Conservation (phyloP, 2,113 vertebrate species). For the Oryzias curvinotus region DNA sequence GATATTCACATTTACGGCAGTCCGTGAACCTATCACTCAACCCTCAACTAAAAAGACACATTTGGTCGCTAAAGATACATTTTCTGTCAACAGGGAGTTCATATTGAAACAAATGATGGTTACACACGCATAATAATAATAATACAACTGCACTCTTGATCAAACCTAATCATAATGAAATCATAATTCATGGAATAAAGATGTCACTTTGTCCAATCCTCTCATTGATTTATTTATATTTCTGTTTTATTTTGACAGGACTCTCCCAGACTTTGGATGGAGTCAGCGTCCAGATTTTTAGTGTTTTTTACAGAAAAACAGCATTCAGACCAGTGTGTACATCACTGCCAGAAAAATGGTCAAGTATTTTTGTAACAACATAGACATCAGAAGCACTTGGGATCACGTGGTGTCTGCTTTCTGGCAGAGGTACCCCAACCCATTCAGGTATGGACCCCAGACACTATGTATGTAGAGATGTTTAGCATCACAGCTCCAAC, state of each 20-base stretch:
- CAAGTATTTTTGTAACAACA: constrained; percentile 76
- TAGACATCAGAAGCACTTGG: constrained; percentile 77
- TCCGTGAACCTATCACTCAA: too few species aligned
- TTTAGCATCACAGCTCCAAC: not conserved
- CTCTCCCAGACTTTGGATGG: constrained; percentile 62
- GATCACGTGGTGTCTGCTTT: constrained; percentile 79
- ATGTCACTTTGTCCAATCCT: not conserved
- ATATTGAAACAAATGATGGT: too few species aligned
- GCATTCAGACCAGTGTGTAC: constrained; percentile 20
- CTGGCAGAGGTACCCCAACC: constrained; percentile 84
- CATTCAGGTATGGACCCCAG: constrained; percentile 74
- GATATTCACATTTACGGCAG: too few species aligned
- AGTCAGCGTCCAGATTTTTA: constrained; percentile 38
- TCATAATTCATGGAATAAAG: too few species aligned
- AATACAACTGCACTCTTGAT: too few species aligned
- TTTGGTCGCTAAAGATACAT: too few species aligned
- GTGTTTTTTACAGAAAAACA: constrained; percentile 13
- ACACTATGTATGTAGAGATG: not conserved
- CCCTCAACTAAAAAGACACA: too few species aligned
- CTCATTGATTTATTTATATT: not conserved
- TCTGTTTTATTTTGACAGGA: constrained; percentile 26
- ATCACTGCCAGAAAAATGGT: constrained; percentile 66
- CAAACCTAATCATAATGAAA: too few species aligned
- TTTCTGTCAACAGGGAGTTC: too few species aligned
- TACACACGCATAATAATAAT: too few species aligned